Conservation (phyloP, 2,888 invertebrate species). For the Monochamus alternatus region DNA sequence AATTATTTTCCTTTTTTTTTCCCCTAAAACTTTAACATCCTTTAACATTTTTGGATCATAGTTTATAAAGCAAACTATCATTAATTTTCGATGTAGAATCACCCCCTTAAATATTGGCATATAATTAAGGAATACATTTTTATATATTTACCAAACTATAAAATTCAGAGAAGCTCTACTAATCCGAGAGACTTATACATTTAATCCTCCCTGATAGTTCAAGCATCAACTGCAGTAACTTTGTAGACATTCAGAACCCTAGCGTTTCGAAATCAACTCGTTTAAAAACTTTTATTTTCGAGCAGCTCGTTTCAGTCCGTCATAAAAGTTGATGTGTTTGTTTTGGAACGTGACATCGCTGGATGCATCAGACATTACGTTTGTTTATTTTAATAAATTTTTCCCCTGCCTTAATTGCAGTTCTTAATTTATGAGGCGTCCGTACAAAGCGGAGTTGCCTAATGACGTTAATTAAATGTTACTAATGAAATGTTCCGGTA, state of each 20-base stretch:
- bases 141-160: too few relatives aligned
- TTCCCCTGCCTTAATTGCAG: neutral
- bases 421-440: neutral
- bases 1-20: too few relatives aligned
- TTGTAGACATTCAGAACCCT: too few relatives aligned
- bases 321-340: slow-evolving; percentile 20
- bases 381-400: slow-evolving; percentile 19
- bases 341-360: slow-evolving; percentile 2
- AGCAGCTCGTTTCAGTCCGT: slow-evolving; percentile 9
- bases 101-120: too few relatives aligned
- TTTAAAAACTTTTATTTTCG: slow-evolving; percentile 11
- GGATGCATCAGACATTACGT: slow-evolving; percentile 1
- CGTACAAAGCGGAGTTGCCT: neutral
- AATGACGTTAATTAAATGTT: neutral
- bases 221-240: too few relatives aligned
- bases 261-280: neutral
- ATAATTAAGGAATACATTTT: too few relatives aligned
- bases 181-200: too few relatives aligned
- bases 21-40: too few relatives aligned
- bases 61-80: too few relatives aligned
- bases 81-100: too few relatives aligned
- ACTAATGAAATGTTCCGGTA: neutral
- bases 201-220: too few relatives aligned
- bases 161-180: neutral
- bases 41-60: too few relatives aligned